A percentile compares a stretch with the other conserved stretches of the same genome.
Conservation (phyloP, 2,888 invertebrate genomes). For the Caenorhabditis sulstoni region DNA sequence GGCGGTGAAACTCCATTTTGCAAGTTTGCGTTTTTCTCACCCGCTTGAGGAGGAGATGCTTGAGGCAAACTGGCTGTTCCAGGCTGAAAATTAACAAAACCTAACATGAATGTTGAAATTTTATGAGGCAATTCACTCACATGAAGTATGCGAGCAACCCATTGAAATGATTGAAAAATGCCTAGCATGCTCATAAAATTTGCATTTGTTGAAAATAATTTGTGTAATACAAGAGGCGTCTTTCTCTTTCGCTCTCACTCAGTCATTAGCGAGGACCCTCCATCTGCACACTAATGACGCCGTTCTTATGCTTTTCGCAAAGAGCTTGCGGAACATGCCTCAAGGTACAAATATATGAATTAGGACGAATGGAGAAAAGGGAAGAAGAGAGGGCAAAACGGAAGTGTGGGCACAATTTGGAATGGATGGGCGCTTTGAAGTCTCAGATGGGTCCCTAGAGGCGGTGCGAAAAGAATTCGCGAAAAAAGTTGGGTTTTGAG, state of each 20-base stretch:
- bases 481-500: neutral
- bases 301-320: neutral
- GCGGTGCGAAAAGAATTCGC: neutral
- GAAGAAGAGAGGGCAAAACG: conserved; percentile 5
- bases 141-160: conserved; percentile 22
- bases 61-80: conserved; percentile 37
- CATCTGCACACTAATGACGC: neutral
- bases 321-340: neutral
- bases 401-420: conserved; percentile 10
- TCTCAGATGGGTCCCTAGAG: conserved; percentile 27
- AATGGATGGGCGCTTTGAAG: conserved; percentile 31
- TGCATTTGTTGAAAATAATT: neutral
- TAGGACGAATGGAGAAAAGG: neutral
- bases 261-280: conserved; percentile 10
- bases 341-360: conserved; percentile 21
- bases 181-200: conserved; percentile 20
- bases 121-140: conserved; percentile 14
- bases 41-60: conserved; percentile 58
- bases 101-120: neutral
- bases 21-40: conserved; percentile 47
- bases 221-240: conserved; percentile 3
- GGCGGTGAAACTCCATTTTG: conserved; percentile 29
- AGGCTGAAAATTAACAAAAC: conserved; percentile 24
- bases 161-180: conserved; percentile 34
- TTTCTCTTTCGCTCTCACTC: neutral